A percentile compares a stretch with the other conserved stretches of the same genome.
phyloP scores from a whole-genome alignment of 2,113 vertebrate genomes.

The Toxotes chatareus region DNA sequence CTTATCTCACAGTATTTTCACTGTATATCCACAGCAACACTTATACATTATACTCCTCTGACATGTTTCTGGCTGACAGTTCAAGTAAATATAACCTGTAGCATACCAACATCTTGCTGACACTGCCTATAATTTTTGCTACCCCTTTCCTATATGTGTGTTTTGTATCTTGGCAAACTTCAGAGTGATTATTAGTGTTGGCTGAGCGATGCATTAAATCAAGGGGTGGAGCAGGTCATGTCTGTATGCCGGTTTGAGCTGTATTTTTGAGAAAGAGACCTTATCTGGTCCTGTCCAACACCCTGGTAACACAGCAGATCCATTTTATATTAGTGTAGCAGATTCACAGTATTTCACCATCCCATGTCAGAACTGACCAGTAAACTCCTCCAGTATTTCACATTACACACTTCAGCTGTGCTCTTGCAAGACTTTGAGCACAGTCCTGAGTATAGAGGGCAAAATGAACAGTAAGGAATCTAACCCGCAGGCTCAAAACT shows the following conservation, averaged over 20 bases:
- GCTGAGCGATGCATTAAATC: not conserved
- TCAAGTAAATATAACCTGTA: not conserved
- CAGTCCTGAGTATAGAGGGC: not conserved
- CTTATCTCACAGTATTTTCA: not conserved
- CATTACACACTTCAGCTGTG: conserved; percentile 1
- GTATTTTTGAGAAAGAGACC: not conserved
- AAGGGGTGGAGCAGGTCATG: not conserved
- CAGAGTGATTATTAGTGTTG: not conserved
- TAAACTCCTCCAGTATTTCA: not conserved
- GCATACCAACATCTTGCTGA: not conserved
- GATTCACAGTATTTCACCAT: not conserved
- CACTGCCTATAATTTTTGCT: not conserved
- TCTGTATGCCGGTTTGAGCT: not conserved
- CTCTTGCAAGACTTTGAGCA: not conserved
- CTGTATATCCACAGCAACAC: not conserved
- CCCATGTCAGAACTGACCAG: not conserved
- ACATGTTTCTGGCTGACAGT: not conserved
- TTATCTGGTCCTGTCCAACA: not conserved
- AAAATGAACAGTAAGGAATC: conserved; percentile 26
- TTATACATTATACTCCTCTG: not conserved
- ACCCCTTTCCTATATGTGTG: not conserved
- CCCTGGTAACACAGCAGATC: not conserved
- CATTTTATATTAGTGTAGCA: not conserved
- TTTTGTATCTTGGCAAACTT: not conserved
- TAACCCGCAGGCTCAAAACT: conserved; percentile 37